Evolutionary conservation across 2,888 invertebrate species (phyloP).

Genomic region (Stenodera caucasica): DNA sequence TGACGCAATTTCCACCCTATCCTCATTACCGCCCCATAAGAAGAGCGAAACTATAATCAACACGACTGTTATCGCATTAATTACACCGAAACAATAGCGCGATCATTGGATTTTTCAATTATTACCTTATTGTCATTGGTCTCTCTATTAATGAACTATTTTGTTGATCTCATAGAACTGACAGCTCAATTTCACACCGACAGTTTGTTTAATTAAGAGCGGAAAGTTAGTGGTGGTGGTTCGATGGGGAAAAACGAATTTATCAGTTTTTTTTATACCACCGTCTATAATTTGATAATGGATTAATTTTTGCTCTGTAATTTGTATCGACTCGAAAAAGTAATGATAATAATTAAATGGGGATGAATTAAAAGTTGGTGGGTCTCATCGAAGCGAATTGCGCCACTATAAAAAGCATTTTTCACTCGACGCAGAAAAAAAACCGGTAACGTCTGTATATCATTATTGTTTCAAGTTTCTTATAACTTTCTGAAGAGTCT

Average conservation of each 20-base stretch:
- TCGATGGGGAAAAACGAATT: conserved; percentile 12
- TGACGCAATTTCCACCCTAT: conserved; percentile 8
- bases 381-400: background rate
- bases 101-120: background rate
- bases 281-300: conserved; percentile 13
- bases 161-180: conserved; percentile 25
- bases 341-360: conserved; percentile 17
- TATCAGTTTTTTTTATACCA: background rate
- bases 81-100: background rate
- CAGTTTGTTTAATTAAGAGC: conserved; percentile 35
- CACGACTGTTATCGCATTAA: background rate
- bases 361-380: conserved; percentile 8
- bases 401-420: background rate
- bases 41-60: background rate
- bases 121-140: background rate
- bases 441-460: background rate
- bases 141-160: conserved; percentile 31
- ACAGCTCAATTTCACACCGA: conserved; percentile 38
- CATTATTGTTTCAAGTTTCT: background rate
- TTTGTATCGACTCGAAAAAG: conserved; percentile 1
- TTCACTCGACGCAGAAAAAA: background rate
- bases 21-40: background rate
- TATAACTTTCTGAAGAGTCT: background rate
- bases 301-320: conserved; percentile 18
- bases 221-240: conserved; percentile 19